Evolutionary conservation across 2,888 invertebrate genomes (phyloP), one percentile per base, ranked within the genome.

Genomic region (Eristalis tenax): DNA sequence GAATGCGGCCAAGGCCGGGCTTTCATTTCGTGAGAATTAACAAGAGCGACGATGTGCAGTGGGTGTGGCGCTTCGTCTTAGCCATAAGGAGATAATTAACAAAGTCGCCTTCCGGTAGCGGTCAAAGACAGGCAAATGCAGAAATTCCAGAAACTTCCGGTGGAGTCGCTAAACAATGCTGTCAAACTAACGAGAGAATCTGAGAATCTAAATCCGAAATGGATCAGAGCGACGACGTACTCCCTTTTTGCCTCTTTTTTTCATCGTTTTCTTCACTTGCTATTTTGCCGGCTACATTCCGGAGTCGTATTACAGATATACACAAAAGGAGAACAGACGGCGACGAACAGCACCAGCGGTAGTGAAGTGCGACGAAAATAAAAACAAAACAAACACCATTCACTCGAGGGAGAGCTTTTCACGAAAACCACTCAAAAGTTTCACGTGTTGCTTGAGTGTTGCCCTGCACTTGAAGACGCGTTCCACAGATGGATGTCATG

Each of bases 401-500:
- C 86, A 87, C 86, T 26, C 59, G 15, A 18, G n/a, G 6, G 64
- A 78, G 70, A 79, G 82, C 65, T 83, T 71, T 59, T 43, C 23
- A 4, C n/a, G 6, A 73, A 59, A 26, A 35, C 11, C 65, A 83
- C 83, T 86, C 83, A 11, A 79, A 83, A 83, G 83, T 71, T 83
- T 70, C 28, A 78, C 86, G 61, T 86, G 86, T 86, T 87, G 86
- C 78, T 83, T 35, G 79, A 75, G 78, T 32, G 32, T 43, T 70
- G 8, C 8, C n/a, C 0, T 32, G 23, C 18, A 35, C 35, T 38
- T 63, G 61, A 66, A 40, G 50, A 50, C 8, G 26, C 32, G 40
- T 70, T 75, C 75, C 81, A 80, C 56, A 79, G 40, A 59, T 63
- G 35, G 18, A 18, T 50, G 50, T 18, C 50, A n/a, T 18, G 18